Evolutionary conservation across 2,888 invertebrate genomes (phyloP).

Genomic region (Trilocha varians): DNA sequence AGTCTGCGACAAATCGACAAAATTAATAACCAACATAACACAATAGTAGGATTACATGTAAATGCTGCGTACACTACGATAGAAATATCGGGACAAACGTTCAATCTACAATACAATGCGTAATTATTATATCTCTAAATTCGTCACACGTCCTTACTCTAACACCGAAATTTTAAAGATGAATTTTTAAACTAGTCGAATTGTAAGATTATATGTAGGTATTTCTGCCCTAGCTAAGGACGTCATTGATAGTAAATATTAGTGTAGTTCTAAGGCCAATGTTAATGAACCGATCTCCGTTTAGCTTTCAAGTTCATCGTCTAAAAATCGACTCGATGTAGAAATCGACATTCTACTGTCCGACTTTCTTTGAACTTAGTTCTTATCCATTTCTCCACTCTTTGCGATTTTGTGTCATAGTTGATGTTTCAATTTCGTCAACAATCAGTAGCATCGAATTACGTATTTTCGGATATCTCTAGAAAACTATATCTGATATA

Average conservation of each 20-base stretch:
- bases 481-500: too few species aligned
- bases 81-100: slow-evolving; percentile 38
- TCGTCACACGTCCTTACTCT: slow-evolving; percentile 44
- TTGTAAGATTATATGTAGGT: slow-evolving; percentile 49
- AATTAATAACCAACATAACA: slow-evolving; percentile 37
- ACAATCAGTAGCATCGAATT: too few species aligned
- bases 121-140: slow-evolving; percentile 36
- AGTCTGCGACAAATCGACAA: slow-evolving; percentile 23
- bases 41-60: slow-evolving; percentile 9
- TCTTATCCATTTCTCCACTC: too few species aligned
- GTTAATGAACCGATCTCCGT: too few species aligned
- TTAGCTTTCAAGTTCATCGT: too few species aligned
- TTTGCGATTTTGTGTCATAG: too few species aligned
- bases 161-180: slow-evolving; percentile 45
- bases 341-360: too few species aligned
- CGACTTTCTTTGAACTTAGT: too few species aligned
- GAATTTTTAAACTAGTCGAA: slow-evolving; percentile 48
- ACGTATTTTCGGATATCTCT: too few species aligned
- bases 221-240: slow-evolving; percentile 65
- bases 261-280: not conserved
- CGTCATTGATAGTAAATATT: slow-evolving; percentile 41
- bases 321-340: too few species aligned
- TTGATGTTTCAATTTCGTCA: too few species aligned
- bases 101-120: slow-evolving; percentile 24
- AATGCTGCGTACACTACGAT: slow-evolving; percentile 16